A percentile compares a stretch with the other conserved stretches of the same genome.
phyloP scores from a whole-genome alignment of 2,113 vertebrate genomes.

The Pipa parva region DNA sequence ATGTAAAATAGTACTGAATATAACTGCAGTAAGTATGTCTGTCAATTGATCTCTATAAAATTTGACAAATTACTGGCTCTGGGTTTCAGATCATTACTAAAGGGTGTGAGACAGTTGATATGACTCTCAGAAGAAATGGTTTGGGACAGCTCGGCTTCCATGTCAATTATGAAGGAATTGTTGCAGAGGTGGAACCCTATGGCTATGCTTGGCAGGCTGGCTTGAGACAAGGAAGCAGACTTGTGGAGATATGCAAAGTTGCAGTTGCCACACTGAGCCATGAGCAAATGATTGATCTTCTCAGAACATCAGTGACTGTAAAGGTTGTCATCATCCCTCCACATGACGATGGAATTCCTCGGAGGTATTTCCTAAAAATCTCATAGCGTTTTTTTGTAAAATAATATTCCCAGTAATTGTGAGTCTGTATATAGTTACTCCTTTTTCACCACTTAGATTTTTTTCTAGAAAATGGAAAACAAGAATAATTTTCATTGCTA shows the following conservation, averaged over 20 bases:
- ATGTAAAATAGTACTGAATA: no score
- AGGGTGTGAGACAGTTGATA: constrained; percentile 88
- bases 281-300: constrained; percentile 94
- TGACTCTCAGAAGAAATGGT: constrained; percentile 89
- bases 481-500: no score
- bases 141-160: constrained; percentile 94
- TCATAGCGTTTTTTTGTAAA: no score
- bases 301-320: constrained; percentile 88
- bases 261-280: constrained; percentile 89
- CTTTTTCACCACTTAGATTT: no score
- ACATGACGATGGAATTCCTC: constrained; percentile 87
- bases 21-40: no score
- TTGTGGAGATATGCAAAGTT: constrained; percentile 96
- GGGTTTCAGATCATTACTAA: constrained; percentile 81
- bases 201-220: constrained; percentile 95
- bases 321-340: constrained; percentile 94
- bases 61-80: background rate
- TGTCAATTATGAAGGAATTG: constrained; percentile 94
- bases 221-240: constrained; percentile 85
- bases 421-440: no score
- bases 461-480: no score
- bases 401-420: no score
- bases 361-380: constrained; percentile 88
- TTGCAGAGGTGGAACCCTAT: constrained; percentile 90
- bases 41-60: no score